These are phyloP conservation scores for Trididemnum clinides DNA, from an alignment of 23 tunicate species.

Conservation along the genomic window DNA sequence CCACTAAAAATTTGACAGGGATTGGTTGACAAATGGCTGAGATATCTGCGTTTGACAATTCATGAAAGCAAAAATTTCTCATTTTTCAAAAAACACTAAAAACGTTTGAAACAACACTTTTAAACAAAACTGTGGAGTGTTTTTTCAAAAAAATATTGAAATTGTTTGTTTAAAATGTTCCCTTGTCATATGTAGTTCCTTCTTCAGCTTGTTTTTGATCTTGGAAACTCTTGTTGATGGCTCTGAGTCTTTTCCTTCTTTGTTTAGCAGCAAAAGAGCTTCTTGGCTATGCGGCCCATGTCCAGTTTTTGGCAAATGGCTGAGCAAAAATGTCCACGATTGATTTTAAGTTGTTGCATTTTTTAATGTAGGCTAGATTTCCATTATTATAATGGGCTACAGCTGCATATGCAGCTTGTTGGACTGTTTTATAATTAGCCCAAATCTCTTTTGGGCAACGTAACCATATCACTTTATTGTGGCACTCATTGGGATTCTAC, in stretches of 20 bases:
- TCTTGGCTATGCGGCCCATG: background rate
- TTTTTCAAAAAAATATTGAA: no score
- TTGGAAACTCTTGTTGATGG: background rate
- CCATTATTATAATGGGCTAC: slow-evolving; percentile 21
- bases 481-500: slow-evolving; percentile 10
- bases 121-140: no score
- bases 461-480: slow-evolving; percentile 8
- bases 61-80: no score
- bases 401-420: slow-evolving; percentile 12
- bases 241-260: slow-evolving; percentile 8
- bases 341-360: background rate
- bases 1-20: no score
- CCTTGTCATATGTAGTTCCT: slow-evolving; percentile 3
- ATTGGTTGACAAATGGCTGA: no score
- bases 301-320: background rate
- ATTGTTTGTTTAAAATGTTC: slow-evolving; percentile 11
- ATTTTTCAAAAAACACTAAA: no score
- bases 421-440: background rate
- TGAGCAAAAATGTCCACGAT: background rate
- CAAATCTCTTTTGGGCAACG: slow-evolving; percentile 20
- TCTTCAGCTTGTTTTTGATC: background rate
- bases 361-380: background rate
- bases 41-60: no score
- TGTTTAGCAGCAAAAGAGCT: background rate
- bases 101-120: no score